A percentile compares a stretch with the other conserved stretches of the same genome.
Conservation (phyloP, 2,113 vertebrate species). For the Asarcornis scutulata region DNA sequence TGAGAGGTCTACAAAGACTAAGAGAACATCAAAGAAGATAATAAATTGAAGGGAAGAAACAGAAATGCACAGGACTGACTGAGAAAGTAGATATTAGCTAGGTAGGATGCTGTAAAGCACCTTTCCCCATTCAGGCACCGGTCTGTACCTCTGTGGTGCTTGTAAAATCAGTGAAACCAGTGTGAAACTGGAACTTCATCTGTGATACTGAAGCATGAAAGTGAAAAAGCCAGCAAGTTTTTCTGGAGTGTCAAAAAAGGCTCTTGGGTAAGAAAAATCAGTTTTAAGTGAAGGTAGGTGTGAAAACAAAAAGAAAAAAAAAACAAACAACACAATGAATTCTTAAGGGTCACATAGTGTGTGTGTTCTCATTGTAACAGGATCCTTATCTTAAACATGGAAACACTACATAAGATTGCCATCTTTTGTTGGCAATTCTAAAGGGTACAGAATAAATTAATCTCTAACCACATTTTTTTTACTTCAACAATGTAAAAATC, state of each 20-base stretch:
- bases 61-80: background rate
- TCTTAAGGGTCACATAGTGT: background rate
- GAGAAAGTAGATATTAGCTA: background rate
- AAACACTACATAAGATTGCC: background rate
- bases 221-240: background rate
- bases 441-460: background rate
- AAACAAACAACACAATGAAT: background rate
- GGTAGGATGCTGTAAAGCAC: background rate
- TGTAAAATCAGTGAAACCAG: background rate
- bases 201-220: background rate
- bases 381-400: background rate
- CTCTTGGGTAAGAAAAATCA: background rate
- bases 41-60: slow-evolving; percentile 11
- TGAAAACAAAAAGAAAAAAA: background rate
- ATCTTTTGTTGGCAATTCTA: background rate
- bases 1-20: background rate
- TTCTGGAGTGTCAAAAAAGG: background rate
- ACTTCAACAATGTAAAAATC: background rate
- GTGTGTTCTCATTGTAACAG: background rate
- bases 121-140: background rate
- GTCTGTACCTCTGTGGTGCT: background rate
- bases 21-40: background rate
- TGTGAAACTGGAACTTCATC: background rate
- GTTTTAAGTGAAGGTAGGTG: background rate
- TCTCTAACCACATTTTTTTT: background rate